These are phyloP conservation scores for Odontamblyopus rebecca DNA, from an alignment of 2,797 vertebrate species.

Conservation along the genomic window DNA sequence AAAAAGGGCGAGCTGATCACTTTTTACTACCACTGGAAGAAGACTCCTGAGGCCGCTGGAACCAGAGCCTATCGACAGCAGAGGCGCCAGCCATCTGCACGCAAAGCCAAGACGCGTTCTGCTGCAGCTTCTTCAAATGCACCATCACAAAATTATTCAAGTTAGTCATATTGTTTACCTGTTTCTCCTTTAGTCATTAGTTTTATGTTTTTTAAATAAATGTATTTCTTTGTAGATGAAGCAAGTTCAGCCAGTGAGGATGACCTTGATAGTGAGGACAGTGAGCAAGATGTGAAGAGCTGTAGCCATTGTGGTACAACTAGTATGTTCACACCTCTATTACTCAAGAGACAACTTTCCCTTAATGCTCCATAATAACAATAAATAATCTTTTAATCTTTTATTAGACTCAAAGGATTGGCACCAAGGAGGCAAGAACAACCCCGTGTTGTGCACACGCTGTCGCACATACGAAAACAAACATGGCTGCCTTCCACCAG, in stretches of 20 bases:
- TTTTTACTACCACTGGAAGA: conserved; percentile 99
- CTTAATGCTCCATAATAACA: neutral
- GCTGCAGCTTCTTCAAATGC: conserved; percentile 85
- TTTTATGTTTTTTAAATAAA: conserved; percentile 1
- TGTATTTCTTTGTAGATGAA: conserved; percentile 81
- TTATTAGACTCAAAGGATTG: conserved; percentile 91
- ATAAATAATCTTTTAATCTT: neutral
- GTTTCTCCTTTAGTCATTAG: neutral
- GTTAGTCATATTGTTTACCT: conserved; percentile 64
- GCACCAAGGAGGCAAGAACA: conserved; percentile 92
- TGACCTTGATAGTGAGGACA: conserved; percentile 97
- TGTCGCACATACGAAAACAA: conserved; percentile 96
- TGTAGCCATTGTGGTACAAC: conserved; percentile 95
- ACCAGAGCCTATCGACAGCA: conserved; percentile 95
- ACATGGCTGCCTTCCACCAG: conserved; percentile 90
- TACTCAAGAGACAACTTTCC: neutral
- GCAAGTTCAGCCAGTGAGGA: conserved; percentile 96
- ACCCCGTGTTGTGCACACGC: conserved; percentile 87
- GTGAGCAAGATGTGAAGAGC: conserved; percentile 92
- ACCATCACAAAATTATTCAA: conserved; percentile 89
- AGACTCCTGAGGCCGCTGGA: conserved; percentile 94
- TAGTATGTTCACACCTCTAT: conserved; percentile 75
- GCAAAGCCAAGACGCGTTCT: conserved; percentile 96
- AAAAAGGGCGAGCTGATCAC: conserved; percentile 94
- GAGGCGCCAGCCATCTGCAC: conserved; percentile 91